Evolutionary conservation across 1,140 invertebrate genomes (phyloP).

Genomic region (Ceratosolen fusciceps): DNA sequence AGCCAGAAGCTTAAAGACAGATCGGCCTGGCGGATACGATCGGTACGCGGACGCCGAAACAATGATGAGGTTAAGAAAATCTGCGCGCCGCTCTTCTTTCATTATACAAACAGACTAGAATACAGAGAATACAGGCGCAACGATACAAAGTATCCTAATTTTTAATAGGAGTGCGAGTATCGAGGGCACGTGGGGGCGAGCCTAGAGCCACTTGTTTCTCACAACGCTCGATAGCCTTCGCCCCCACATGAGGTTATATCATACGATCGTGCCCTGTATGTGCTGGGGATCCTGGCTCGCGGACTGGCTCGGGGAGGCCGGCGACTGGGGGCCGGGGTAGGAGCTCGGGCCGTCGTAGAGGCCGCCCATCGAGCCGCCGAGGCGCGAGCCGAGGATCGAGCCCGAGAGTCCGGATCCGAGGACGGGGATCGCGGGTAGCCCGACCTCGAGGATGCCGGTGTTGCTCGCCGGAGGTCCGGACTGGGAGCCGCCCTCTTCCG

Average conservation of each 20-base stretch:
- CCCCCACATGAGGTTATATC: slow-evolving; percentile 92
- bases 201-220: slow-evolving; percentile 79
- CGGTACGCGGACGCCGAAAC: neutral
- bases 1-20: slow-evolving; percentile 8
- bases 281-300: slow-evolving; percentile 79
- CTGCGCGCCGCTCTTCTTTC: neutral
- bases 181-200: slow-evolving; percentile 58
- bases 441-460: slow-evolving; percentile 73
- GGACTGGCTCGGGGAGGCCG: slow-evolving; percentile 53
- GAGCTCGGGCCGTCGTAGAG: slow-evolving; percentile 63
- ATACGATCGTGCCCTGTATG: slow-evolving; percentile 90
- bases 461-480: slow-evolving; percentile 70
- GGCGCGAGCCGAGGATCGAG: slow-evolving; percentile 59
- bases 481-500: slow-evolving; percentile 78
- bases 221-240: slow-evolving; percentile 79
- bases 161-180: neutral
- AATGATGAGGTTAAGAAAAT: neutral
- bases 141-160: neutral
- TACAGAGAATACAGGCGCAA: no score
- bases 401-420: slow-evolving; percentile 67
- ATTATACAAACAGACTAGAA: neutral
- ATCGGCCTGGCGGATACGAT: neutral
- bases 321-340: slow-evolving; percentile 55
- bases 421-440: slow-evolving; percentile 70
- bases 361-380: slow-evolving; percentile 70